phyloP scores from a whole-genome alignment of 2,113 vertebrate genomes.

The Gnathochromis pfefferi region DNA sequence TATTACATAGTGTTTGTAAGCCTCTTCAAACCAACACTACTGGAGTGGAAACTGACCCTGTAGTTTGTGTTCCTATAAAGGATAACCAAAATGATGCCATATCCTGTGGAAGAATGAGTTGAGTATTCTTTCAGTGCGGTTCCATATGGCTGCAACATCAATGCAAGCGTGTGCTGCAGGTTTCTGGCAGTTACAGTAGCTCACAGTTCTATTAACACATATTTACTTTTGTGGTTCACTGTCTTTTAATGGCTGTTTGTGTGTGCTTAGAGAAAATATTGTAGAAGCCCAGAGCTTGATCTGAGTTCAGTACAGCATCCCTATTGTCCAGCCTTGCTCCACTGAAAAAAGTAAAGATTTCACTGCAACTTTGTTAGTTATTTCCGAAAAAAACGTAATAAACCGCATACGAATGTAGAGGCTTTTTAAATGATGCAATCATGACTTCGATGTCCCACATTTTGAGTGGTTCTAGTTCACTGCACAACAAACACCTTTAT shows the following conservation, averaged over 20 bases:
- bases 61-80: neutral
- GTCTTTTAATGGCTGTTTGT: neutral
- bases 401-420: neutral
- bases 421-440: neutral
- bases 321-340: neutral
- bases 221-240: neutral
- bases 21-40: neutral
- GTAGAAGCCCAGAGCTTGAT: neutral
- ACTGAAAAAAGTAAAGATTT: neutral
- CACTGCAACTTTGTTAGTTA: neutral
- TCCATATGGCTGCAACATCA: neutral
- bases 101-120: constrained; percentile 1
- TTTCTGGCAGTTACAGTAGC: neutral
- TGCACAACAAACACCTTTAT: neutral
- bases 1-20: neutral
- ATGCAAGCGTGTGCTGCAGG: constrained; percentile 9
- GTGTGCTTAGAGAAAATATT: neutral
- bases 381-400: neutral
- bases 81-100: neutral
- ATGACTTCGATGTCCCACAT: neutral
- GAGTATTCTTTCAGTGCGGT: constrained; percentile 1
- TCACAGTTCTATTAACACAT: neutral
- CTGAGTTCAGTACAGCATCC: neutral
- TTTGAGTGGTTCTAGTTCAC: neutral
- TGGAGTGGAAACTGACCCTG: neutral